Evolutionary conservation across 2,797 vertebrate species (phyloP), one percentile per base, ranked within the genome.

Genomic region (Zalophus californianus): DNA sequence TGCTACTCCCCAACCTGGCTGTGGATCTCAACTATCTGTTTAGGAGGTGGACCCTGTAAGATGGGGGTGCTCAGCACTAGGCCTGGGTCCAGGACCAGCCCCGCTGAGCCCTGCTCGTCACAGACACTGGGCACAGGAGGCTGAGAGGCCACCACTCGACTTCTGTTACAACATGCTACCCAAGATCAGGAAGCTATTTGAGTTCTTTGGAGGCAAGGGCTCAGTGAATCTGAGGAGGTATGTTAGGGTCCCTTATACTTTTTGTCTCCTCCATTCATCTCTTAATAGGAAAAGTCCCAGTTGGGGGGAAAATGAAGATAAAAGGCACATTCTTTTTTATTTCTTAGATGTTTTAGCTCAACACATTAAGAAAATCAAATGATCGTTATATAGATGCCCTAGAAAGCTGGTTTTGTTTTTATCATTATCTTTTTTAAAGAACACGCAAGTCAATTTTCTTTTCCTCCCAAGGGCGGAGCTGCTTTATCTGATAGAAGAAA

Each of bases 261-360:
- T 87, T 80, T n/a, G 1, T 86, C 89, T 94, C 25, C 38, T 78
- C 29, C 9, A 50, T 78, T 25, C 20, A 58, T 62, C 54, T 94
- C 96, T 97, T 35, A 94, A 54, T 25, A 85, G 83, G 7, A 90
- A 94, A 60, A 85, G 21, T 70, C 38, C 18, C 72, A 15, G 15
- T 68, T 90, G 56, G 2, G 50, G 60, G 2, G 15, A 12, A 78
- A 96, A 80, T 72, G 48, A 84, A 96, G 77, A 66, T 66, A 66
- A 95, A 91, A 83, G 72, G 32, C 23, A 78, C 10, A 56, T 3
- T 75, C 25, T 68, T 62, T 83, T 88, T n/a, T 29, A 35, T 54
- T 64, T 68, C 89, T 50, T 50, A 50, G 72, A 66, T 93, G 32
- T 54, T 21, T 77, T n/a, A 91, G 35, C 23, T 35, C 38, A 87